Conservation (phyloP, 2,888 invertebrate species). For the Halictus ligatus region DNA sequence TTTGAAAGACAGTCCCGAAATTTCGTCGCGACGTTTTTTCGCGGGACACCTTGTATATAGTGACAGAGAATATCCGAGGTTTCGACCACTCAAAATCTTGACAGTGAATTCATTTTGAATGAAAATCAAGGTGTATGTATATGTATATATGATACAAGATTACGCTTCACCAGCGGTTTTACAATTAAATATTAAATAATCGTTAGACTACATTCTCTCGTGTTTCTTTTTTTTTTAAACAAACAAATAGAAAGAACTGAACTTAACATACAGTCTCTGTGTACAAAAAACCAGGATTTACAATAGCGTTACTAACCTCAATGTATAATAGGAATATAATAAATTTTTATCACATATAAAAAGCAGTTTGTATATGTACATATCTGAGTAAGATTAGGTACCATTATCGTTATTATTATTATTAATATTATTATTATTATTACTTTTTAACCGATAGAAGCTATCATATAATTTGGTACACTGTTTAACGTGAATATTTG, state of each 20-base stretch:
- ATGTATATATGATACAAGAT: constrained; percentile 64
- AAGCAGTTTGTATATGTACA: constrained; percentile 83
- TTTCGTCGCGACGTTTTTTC: neutral
- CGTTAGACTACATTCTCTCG: constrained; percentile 77
- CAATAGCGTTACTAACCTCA: constrained; percentile 81
- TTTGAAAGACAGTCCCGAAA: constrained; percentile 1
- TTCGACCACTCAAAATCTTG: constrained; percentile 9
- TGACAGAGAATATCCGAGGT: neutral
- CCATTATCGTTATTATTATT: constrained; percentile 73
- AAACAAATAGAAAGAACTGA: constrained; percentile 64
- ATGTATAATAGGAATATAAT: constrained; percentile 81
- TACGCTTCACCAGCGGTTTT: constrained; percentile 66
- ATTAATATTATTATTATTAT: constrained; percentile 72
- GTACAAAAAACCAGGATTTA: constrained; percentile 83
- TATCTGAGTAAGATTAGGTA: constrained; percentile 81
- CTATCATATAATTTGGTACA: constrained; percentile 77
- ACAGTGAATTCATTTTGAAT: constrained; percentile 26
- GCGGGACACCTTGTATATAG: constrained; percentile 12
- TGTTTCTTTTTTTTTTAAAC: neutral
- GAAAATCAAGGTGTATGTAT: constrained; percentile 50
- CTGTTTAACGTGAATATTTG: constrained; percentile 70
- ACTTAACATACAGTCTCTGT: constrained; percentile 81
- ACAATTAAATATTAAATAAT: constrained; percentile 83
- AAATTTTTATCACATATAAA: constrained; percentile 81
- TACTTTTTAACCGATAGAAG: constrained; percentile 74